A percentile compares a stretch with the other conserved stretches of the same genome.
Conservation (phyloP, 2,888 invertebrate genomes). For the Drosophila anomelani region DNA sequence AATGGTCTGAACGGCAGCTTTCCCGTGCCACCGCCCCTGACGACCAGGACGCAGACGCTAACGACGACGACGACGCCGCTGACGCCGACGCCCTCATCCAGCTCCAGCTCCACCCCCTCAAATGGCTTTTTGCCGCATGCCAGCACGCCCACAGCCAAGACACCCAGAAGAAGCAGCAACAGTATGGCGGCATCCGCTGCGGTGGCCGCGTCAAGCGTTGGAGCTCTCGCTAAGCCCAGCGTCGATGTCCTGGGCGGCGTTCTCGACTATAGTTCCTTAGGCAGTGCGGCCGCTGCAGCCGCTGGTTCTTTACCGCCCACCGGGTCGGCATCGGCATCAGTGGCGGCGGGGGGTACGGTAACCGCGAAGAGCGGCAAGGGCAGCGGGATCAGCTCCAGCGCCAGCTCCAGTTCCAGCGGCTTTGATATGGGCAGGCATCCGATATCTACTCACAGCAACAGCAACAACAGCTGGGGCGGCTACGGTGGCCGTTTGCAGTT, state of each 20-base stretch:
- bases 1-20: conserved; percentile 81
- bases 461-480: conserved; percentile 57
- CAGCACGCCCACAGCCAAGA: conserved; percentile 54
- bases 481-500: conserved; percentile 84
- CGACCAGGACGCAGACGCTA: conserved; percentile 35
- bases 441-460: conserved; percentile 68
- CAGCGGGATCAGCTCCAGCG: conserved; percentile 16
- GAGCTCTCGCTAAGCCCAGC: conserved; percentile 57
- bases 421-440: conserved; percentile 81
- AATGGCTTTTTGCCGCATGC: conserved; percentile 66
- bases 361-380: conserved; percentile 40
- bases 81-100: conserved; percentile 38
- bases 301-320: conserved; percentile 39
- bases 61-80: conserved; percentile 29
- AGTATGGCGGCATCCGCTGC: conserved; percentile 66
- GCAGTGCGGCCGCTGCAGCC: conserved; percentile 37
- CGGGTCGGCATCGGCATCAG: conserved; percentile 49
- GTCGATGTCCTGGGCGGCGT: conserved; percentile 71
- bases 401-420: conserved; percentile 50
- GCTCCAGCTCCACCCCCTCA: conserved; percentile 49
- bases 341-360: conserved; percentile 39
- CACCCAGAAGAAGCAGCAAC: conserved; percentile 48
- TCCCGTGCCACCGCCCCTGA: conserved; percentile 69
- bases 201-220: conserved; percentile 48
- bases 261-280: conserved; percentile 74